Evolutionary conservation across 1,140 invertebrate species (phyloP).

Genomic region (Teleopsis dalmanni): DNA sequence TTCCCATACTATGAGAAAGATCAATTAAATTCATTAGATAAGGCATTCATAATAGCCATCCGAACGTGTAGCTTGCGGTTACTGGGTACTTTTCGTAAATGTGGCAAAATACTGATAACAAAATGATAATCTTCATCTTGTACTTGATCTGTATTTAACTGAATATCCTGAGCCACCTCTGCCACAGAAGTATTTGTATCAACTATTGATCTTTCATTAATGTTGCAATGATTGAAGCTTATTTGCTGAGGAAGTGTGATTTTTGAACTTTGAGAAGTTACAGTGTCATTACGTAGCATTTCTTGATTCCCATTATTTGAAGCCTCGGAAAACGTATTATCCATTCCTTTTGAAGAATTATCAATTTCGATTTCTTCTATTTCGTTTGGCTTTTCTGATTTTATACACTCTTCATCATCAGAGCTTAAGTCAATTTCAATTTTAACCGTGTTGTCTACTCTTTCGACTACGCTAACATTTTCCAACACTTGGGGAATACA

Average conservation of each 20-base stretch:
- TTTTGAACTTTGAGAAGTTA: no score
- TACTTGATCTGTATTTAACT: not conserved
- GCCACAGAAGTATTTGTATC: not conserved
- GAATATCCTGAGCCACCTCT: not conserved
- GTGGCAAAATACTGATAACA: conserved; percentile 5
- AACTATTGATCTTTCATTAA: not conserved
- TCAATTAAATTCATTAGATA: conserved; percentile 6
- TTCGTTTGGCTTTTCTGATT: no score
- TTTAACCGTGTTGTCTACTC: no score
- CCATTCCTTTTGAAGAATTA: no score
- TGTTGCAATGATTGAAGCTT: not conserved
- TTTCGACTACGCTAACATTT: no score
- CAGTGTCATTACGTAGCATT: not conserved
- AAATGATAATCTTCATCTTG: conserved; percentile 10
- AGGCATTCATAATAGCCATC: conserved; percentile 4
- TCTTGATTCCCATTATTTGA: not conserved
- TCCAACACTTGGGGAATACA: no score
- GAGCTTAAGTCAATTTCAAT: no score
- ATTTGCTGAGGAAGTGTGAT: not conserved
- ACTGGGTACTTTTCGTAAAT: not conserved
- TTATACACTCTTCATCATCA: no score
- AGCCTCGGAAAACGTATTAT: no score
- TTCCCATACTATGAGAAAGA: no score
- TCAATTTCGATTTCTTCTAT: no score
- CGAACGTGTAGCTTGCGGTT: not conserved